Conservation (phyloP, 2,797 vertebrate species). For the Epinephelus malabaricus region DNA sequence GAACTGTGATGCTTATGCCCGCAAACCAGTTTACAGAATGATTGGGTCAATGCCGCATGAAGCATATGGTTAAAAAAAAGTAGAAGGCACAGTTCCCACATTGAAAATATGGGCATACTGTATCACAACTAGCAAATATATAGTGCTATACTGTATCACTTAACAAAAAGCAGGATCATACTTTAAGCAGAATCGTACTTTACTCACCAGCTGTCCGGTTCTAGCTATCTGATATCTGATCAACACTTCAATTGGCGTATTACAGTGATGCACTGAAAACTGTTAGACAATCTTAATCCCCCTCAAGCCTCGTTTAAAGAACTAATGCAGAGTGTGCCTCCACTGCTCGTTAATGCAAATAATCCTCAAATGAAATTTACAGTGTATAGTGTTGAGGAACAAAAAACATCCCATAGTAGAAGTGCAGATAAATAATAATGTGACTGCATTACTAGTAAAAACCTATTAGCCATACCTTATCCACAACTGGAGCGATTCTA, state of each 20-base stretch:
- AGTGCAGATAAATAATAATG: slow-evolving; percentile 68
- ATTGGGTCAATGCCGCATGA: slow-evolving; percentile 40
- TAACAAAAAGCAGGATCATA: slow-evolving; percentile 67
- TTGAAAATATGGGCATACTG: slow-evolving; percentile 75
- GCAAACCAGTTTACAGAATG: slow-evolving; percentile 60
- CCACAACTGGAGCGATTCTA: slow-evolving; percentile 55
- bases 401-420: slow-evolving; percentile 55
- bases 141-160: slow-evolving; percentile 57
- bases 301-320: slow-evolving; percentile 26
- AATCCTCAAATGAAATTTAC: slow-evolving; percentile 62
- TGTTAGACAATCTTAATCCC: slow-evolving; percentile 1
- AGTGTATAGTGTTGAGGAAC: slow-evolving; percentile 57
- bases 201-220: slow-evolving; percentile 40
- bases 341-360: slow-evolving; percentile 55
- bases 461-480: slow-evolving; percentile 66
- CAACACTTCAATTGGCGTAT: slow-evolving; percentile 37
- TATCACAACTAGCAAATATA: slow-evolving; percentile 71
- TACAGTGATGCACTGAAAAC: slow-evolving; percentile 51
- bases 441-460: slow-evolving; percentile 55
- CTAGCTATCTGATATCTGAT: slow-evolving; percentile 28
- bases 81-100: slow-evolving; percentile 85
- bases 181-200: slow-evolving; percentile 52
- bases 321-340: slow-evolving; percentile 24
- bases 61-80: slow-evolving; percentile 43
- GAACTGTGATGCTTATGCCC: slow-evolving; percentile 49